Evolutionary conservation across 2,113 vertebrate species (phyloP).

Genomic region (Hyaena hyaena): DNA sequence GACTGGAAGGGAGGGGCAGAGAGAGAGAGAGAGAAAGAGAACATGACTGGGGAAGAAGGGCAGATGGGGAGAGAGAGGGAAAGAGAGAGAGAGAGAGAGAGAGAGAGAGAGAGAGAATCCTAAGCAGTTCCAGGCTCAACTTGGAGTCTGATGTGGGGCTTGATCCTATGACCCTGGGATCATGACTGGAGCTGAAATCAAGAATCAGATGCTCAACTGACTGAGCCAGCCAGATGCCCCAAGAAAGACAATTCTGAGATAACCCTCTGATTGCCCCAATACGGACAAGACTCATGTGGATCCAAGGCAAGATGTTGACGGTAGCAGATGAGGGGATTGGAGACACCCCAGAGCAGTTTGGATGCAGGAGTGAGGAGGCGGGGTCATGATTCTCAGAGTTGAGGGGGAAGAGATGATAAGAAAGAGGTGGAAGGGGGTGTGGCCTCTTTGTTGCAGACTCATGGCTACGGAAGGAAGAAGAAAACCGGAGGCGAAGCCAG

Average conservation of each 20-base stretch:
- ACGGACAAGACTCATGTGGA: background rate
- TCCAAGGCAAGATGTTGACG: fast-evolving
- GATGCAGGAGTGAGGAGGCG: background rate
- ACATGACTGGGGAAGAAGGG: no score
- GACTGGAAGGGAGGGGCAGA: no score
- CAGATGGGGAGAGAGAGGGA: no score
- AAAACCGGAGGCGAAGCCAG: background rate
- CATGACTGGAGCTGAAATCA: no score
- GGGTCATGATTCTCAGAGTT: background rate
- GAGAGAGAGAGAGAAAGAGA: no score
- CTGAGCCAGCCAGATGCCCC: no score
- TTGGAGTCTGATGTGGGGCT: no score
- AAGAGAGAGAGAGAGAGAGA: no score
- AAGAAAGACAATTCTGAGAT: background rate
- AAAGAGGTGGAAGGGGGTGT: background rate
- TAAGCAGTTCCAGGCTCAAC: no score
- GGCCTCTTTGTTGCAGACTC: background rate
- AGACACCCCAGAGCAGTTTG: background rate
- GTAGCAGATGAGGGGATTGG: background rate
- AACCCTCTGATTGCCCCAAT: background rate
- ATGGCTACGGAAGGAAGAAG: background rate
- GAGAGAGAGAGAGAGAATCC: no score
- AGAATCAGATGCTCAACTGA: no score
- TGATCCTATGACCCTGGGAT: no score
- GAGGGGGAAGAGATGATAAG: background rate